Conservation (phyloP, 2,113 vertebrate species). For the Ameiurus melas region DNA sequence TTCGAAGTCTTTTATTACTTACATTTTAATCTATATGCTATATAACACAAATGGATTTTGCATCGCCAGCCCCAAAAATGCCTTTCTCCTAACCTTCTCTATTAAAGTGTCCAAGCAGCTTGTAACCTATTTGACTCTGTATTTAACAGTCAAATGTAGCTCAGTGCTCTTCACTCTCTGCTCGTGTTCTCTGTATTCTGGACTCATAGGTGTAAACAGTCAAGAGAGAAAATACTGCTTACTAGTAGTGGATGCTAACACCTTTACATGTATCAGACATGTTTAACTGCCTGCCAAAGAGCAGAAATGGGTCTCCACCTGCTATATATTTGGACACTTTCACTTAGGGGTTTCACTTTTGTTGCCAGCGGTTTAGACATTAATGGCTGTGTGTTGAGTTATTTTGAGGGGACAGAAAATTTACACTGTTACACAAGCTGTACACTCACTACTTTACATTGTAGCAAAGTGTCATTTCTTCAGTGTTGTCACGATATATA, state of each 20-base stretch:
- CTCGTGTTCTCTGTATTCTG: neutral
- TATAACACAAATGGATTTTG: neutral
- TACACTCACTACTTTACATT: too few relatives aligned
- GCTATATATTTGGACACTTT: too few relatives aligned
- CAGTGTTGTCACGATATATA: too few relatives aligned
- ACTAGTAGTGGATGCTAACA: neutral
- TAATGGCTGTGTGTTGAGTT: too few relatives aligned
- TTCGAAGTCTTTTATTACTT: neutral
- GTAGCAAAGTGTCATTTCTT: too few relatives aligned
- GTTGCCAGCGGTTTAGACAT: too few relatives aligned
- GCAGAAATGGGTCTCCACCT: neutral
- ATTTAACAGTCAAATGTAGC: conserved; percentile 13
- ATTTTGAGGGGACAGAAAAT: too few relatives aligned
- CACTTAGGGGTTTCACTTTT: too few relatives aligned
- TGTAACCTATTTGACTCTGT: neutral
- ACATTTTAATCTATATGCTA: neutral
- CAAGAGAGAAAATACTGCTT: neutral
- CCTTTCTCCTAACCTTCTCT: neutral
- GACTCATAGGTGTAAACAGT: neutral
- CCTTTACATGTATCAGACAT: neutral
- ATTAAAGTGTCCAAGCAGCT: neutral
- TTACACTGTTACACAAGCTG: too few relatives aligned
- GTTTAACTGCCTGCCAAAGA: neutral
- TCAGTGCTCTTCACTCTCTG: neutral
- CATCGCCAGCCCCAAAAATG: neutral